These are phyloP conservation scores for Drosophila takahashii DNA, from an alignment of 1,140 invertebrate genomes.

Conservation along the genomic window DNA sequence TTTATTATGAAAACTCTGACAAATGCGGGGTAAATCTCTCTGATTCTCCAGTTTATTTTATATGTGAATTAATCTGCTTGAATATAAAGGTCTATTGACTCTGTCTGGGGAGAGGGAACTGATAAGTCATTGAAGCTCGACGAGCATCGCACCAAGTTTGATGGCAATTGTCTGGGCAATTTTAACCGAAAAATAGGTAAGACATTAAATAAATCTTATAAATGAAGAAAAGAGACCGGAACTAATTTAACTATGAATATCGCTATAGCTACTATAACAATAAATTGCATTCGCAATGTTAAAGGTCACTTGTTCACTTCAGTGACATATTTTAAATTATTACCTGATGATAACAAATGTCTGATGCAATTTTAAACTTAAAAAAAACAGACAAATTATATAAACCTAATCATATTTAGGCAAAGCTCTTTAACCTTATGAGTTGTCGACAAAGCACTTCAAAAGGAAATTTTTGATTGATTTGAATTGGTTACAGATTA, in stretches of 20 bases:
- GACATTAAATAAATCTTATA: conserved; percentile 1
- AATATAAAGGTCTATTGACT: conserved; percentile 75
- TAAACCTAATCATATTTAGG: neutral
- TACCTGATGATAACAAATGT: neutral
- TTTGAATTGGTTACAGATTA: too few relatives aligned
- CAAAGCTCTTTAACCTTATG: neutral
- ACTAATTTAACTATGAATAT: neutral
- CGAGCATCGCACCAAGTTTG: conserved; percentile 43
- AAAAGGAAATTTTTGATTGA: too few relatives aligned
- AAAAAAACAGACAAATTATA: neutral
- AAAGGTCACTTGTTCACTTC: neutral
- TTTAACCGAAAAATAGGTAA: conserved; percentile 22
- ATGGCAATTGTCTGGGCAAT: conserved; percentile 28
- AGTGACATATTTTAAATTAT: neutral
- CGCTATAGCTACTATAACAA: neutral
- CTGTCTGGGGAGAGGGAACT: conserved; percentile 58
- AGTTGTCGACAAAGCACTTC: too few relatives aligned
- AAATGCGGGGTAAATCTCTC: neutral
- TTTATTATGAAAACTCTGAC: conserved; percentile 19
- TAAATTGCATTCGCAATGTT: neutral
- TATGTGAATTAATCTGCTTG: conserved; percentile 16
- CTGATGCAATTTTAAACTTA: conserved; percentile 4
- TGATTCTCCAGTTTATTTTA: too few relatives aligned
- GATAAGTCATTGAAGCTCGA: conserved; percentile 60
- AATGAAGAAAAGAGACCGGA: neutral